phyloP scores from a whole-genome alignment of 2,113 vertebrate species.

The Steatornis caripensis region DNA sequence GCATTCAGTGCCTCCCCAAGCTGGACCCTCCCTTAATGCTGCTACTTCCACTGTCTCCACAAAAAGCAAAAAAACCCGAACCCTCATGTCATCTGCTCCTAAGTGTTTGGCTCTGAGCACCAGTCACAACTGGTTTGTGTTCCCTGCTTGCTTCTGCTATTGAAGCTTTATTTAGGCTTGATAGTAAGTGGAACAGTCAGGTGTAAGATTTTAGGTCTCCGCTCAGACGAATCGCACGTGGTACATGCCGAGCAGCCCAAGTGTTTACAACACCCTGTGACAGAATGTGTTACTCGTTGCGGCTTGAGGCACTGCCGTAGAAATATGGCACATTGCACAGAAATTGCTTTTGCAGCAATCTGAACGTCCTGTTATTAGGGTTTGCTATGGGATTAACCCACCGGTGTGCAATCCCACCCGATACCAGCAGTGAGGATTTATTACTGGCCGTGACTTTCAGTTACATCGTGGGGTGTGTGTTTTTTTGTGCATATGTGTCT shows the following conservation, averaged over 20 bases:
- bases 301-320: conserved; percentile 22
- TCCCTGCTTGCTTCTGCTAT: conserved; percentile 43
- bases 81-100: background rate
- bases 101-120: background rate
- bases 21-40: background rate
- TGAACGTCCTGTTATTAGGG: conserved; percentile 46
- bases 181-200: conserved; percentile 59
- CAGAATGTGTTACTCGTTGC: conserved; percentile 22
- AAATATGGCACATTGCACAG: conserved; percentile 57
- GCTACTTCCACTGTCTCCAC: background rate
- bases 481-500: background rate
- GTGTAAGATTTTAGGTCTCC: conserved; percentile 61
- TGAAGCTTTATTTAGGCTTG: conserved; percentile 51
- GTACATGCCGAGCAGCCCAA: background rate
- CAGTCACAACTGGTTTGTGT: conserved; percentile 52
- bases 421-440: conserved; percentile 33
- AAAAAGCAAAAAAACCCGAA: background rate
- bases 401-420: conserved; percentile 21
- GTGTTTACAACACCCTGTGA: conserved; percentile 57
- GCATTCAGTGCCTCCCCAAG: background rate
- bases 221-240: background rate
- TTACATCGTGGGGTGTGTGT: background rate
- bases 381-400: conserved; percentile 50
- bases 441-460: conserved; percentile 42
- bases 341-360: conserved; percentile 60